Evolutionary conservation across 2,797 vertebrate genomes (phyloP), one percentile per base, ranked within the genome.

Genomic region (Sebastiscus tertius): DNA sequence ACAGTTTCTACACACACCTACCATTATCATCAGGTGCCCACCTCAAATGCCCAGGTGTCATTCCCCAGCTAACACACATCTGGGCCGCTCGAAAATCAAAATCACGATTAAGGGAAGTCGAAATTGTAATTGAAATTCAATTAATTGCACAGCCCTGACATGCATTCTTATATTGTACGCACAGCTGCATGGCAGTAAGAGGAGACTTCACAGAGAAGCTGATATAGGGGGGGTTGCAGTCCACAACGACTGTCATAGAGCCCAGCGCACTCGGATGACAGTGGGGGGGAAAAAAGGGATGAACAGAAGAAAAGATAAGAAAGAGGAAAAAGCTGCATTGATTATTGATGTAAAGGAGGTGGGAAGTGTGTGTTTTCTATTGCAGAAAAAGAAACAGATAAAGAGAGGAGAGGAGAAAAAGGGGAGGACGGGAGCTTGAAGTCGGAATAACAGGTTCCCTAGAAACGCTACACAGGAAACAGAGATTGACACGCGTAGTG

Each of bases 201-300:
- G 63, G 66, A 60, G 68, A 72, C 75, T 85, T 85, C 80, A 89
- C 82, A 88, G 80, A 80, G 75, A 65, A n/a, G 46, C 78, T 70
- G 67, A 61, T 58, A 56, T 61, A 29, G 66, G 64, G 31, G 31
- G 64, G 86, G 86, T 88, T 80, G 75, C 66, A 78, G 89, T 72
- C 79, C 76, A 84, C 61, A 72, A 34, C 60, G 36, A 73, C 80
- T 63, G 79, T 85, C 80, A 81, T 58, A 59, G 56, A 66, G 42
- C 55, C 71, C 71, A 46, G 18, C 42, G 33, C 16, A n/a, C 26
- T 27, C 4, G 39, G 64, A 77, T 86, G 75, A 82, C 62, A 62
- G 34, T 55, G 13, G 26, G 22, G 24, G 10, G 11, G 0, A 1
- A 8, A 13, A 8, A 16, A 16, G 42, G 71, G 68, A 70, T 68